Percentiles rank a stretch among this genome's conserved stretches.
Conservation (phyloP, 2,113 vertebrate genomes). For the Phylloscopus whistleri region DNA sequence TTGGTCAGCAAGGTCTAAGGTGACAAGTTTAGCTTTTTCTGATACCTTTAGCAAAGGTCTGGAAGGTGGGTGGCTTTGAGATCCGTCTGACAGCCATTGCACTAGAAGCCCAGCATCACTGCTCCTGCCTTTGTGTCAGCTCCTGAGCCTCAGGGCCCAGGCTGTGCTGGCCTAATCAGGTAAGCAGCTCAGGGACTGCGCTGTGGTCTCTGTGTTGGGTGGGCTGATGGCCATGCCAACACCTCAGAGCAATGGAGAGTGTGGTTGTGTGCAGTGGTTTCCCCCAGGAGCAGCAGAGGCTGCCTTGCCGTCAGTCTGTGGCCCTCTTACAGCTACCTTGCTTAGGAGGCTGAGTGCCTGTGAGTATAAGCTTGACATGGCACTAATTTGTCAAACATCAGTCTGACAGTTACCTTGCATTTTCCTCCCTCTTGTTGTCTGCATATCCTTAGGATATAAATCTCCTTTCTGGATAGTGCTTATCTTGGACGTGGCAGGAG, state of each 20-base stretch:
- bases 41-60: not conserved
- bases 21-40: not conserved
- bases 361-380: not conserved
- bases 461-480: not conserved
- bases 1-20: not conserved
- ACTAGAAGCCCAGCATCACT: fast-evolving
- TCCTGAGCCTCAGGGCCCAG: not conserved
- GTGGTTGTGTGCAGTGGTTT: fast-evolving
- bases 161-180: not conserved
- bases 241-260: fast-evolving
- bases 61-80: not conserved
- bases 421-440: not conserved
- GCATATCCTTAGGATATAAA: not conserved
- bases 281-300: not conserved
- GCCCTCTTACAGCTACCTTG: not conserved
- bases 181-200: not conserved
- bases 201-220: fast-evolving
- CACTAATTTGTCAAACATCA: not conserved
- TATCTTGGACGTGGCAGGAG: not conserved
- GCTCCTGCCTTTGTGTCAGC: not conserved
- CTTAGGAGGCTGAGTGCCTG: not conserved
- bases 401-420: not conserved
- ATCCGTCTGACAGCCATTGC: fast-evolving
- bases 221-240: not conserved
- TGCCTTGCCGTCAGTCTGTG: not conserved